Base-by-base conservation (phyloP, 2,113 vertebrate genomes). In the Apteryx mantelli region DNA sequence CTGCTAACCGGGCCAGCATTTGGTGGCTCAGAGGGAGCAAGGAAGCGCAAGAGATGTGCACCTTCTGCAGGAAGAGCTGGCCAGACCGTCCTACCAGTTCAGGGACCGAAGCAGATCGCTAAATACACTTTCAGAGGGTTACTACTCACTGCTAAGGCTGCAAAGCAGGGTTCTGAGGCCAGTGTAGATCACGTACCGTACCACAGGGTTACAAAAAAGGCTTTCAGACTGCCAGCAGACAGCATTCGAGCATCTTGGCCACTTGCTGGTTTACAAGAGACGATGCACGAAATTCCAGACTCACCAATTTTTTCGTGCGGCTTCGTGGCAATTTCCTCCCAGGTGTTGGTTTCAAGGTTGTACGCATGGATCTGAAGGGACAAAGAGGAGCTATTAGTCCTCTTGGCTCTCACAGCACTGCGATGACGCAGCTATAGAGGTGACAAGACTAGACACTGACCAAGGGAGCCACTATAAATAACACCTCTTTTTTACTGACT, bases 301-400 rank as follows among this genome's bases (percentile, higher is more conserved):
- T 97, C 96, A 99, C 99, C 99, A 92, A 99, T 99, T 98, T 99
- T 99, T 91, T 99, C 99, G 55, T 99, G 99, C 75, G 99, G 99
- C 97, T 99, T 99, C 4, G 99, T 99, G 83, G 98, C 86, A 40
- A 99, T 99, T 97, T 99, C 99, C 91, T 99, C 99, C 99, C 99
- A 99, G 30, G 99, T 99, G 96, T 99, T 99, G 21, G 99, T 99
- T 98, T 99, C 99, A 84, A 99, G 98, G 97, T 99, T 99, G 98
- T 99, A 99, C 0, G 99, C 99, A 0, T 99, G 99, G 93, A 99
- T 99, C 99, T 99, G 75, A 32, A 73, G 52, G 83, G 66, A 30
- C 48, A 71, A 46, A 97, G 42, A 70, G 32, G 38, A 93, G 53
- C 91, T 19, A 7, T 88, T 55, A 93, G 52, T 19, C 8, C 11